phyloP scores from a whole-genome alignment of 2,797 vertebrate species.

The Luscinia luscinia region DNA sequence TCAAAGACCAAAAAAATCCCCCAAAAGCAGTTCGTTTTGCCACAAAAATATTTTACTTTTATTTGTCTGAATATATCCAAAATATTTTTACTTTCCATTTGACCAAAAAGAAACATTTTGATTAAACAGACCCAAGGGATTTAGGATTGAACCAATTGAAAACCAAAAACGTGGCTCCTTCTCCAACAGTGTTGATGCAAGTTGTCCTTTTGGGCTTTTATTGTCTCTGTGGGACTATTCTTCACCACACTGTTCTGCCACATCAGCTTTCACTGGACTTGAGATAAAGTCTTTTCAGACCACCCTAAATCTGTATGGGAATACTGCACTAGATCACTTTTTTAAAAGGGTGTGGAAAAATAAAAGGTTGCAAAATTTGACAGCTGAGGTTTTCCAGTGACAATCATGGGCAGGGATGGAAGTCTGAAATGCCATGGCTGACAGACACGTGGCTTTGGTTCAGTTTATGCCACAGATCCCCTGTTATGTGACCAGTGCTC shows the following conservation, averaged over 20 bases:
- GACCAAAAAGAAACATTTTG: neutral
- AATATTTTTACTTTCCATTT: neutral
- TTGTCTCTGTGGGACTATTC: neutral
- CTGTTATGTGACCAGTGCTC: neutral
- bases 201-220: neutral
- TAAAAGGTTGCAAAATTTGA: neutral
- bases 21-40: neutral
- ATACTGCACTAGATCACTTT: neutral
- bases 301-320: neutral
- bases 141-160: neutral
- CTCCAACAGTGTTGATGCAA: neutral
- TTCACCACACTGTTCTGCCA: neutral
- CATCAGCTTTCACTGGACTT: neutral
- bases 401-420: neutral
- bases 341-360: neutral
- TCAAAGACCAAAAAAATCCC: neutral
- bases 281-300: neutral
- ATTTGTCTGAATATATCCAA: neutral
- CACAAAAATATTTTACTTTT: neutral
- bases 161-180: neutral
- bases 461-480: neutral
- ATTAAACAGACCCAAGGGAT: rapidly evolving
- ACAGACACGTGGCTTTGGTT: neutral
- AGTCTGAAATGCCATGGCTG: neutral
- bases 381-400: neutral